Evolutionary conservation across 30 jellyfish, hydroid and myxozoan species (phyloP).

Genomic region (Calvadosia cruxmelitensis): DNA sequence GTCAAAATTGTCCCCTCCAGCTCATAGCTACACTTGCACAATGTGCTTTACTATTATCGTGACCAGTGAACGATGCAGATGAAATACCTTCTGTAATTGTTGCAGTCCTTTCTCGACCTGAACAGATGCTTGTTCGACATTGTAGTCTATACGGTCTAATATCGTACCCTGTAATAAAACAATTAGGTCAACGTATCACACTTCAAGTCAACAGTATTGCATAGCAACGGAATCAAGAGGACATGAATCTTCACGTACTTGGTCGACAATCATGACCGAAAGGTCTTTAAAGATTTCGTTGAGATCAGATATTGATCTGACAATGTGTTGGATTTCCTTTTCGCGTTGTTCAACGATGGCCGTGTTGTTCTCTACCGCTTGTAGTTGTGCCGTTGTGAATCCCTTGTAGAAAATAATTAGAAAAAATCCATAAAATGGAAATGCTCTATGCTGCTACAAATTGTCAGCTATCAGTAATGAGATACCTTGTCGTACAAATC

Average conservation of each 20-base stretch:
- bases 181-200: background rate
- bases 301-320: slow-evolving; percentile 70
- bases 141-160: slow-evolving; percentile 84
- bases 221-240: background rate
- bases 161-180: slow-evolving; percentile 68
- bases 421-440: background rate
- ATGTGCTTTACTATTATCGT: too few relatives aligned
- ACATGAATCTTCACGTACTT: slow-evolving; percentile 33
- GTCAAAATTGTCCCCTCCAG: too few relatives aligned
- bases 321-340: slow-evolving; percentile 74
- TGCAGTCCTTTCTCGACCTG: slow-evolving; percentile 85
- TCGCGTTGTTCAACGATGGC: slow-evolving; percentile 73
- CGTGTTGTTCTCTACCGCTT: slow-evolving; percentile 65
- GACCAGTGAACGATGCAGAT: too few relatives aligned
- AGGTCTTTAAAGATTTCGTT: slow-evolving; percentile 86
- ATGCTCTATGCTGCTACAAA: too few relatives aligned
- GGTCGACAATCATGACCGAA: slow-evolving; percentile 77
- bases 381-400: slow-evolving; percentile 90
- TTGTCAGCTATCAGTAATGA: too few relatives aligned
- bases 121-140: slow-evolving; percentile 88
- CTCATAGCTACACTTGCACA: too few relatives aligned
- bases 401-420: slow-evolving; percentile 36
- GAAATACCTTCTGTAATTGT: slow-evolving; percentile 75
- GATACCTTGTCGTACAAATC: slow-evolving; percentile 80
- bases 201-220: background rate